A percentile compares a stretch with the other conserved stretches of the same genome.
These are phyloP conservation scores for Troides helena DNA, from an alignment of 2,888 invertebrate species.

Conservation along the genomic window DNA sequence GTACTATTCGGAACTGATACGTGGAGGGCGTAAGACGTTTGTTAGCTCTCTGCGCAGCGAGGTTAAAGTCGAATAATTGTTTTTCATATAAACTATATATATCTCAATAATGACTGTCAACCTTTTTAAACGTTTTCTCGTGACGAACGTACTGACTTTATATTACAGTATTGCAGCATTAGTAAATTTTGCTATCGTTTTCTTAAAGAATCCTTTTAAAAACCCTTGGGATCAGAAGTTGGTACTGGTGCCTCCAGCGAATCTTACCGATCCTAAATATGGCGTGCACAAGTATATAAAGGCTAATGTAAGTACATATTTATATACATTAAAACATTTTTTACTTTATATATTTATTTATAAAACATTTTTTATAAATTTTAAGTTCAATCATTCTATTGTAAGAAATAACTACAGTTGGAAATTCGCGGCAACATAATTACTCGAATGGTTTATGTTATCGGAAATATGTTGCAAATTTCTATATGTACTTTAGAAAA, in stretches of 20 bases:
- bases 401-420: too few relatives aligned
- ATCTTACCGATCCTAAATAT: conserved; percentile 70
- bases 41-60: conserved; percentile 4
- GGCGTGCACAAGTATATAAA: conserved; percentile 77
- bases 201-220: conserved; percentile 34
- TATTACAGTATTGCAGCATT: conserved; percentile 27
- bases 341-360: not conserved
- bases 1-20: conserved; percentile 13
- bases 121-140: conserved; percentile 31
- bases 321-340: not conserved
- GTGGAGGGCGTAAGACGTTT: conserved; percentile 3
- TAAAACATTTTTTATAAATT: not conserved
- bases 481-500: too few relatives aligned
- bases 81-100: not conserved
- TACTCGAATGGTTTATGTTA: too few relatives aligned
- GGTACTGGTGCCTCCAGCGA: conserved; percentile 64
- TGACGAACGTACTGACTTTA: conserved; percentile 33
- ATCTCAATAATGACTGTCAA: conserved; percentile 29
- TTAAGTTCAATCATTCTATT: too few relatives aligned
- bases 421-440: too few relatives aligned
- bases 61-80: not conserved
- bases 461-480: too few relatives aligned
- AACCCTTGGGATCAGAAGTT: conserved; percentile 32
- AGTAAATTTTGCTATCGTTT: conserved; percentile 25
- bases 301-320: conserved; percentile 70